Conservation (phyloP, 2,888 invertebrate genomes). For the Cantharis nigra region DNA sequence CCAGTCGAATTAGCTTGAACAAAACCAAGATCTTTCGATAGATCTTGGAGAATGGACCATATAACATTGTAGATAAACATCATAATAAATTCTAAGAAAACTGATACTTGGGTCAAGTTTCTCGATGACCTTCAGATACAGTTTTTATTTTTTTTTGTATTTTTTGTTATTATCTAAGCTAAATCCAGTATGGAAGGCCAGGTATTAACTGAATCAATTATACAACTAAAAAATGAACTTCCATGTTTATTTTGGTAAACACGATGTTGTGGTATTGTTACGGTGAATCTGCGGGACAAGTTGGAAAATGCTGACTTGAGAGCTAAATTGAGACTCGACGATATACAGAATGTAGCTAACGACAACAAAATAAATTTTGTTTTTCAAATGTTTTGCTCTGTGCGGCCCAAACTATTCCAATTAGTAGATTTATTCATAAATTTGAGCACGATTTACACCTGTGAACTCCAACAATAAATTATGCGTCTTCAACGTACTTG, state of each 20-base stretch:
- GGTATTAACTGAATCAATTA: neutral
- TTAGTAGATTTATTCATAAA: neutral
- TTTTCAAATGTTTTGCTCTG: neutral
- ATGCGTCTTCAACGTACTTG: neutral
- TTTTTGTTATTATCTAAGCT: neutral
- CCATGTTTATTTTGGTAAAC: neutral
- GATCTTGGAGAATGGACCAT: neutral
- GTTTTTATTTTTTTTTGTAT: neutral
- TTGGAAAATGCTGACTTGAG: neutral
- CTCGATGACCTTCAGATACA: neutral
- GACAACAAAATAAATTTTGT: neutral
- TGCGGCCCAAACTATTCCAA: neutral
- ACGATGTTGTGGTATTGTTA: neutral
- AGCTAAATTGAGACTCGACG: neutral
- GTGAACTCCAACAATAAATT: neutral
- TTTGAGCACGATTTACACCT: neutral
- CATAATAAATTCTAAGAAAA: neutral
- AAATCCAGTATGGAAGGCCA: neutral
- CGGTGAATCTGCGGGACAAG: neutral
- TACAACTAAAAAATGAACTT: neutral
- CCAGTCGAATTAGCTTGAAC: neutral
- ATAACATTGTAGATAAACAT: neutral
- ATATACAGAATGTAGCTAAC: neutral
- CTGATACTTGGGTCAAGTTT: neutral
- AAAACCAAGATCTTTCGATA: neutral